Percentiles rank a stretch among this genome's conserved stretches.
These are phyloP conservation scores for Henricia sp. DNA, from an alignment of 53 echinoderm and acorn worm genomes.

Conservation along the genomic window DNA sequence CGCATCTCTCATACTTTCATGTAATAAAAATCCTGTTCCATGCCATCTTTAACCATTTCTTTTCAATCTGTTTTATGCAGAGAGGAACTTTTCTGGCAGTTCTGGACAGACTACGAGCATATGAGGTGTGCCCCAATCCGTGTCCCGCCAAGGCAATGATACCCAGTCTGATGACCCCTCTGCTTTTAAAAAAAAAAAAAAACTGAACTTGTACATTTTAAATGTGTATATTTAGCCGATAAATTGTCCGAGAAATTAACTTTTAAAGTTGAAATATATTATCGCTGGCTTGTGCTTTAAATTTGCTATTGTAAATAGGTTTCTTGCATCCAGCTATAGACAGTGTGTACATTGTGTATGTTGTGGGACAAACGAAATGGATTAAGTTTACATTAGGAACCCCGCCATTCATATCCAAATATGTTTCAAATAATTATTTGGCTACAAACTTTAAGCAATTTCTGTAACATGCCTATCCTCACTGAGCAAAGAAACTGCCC, in stretches of 20 bases:
- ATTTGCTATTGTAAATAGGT: too few relatives aligned
- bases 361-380: too few relatives aligned
- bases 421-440: too few relatives aligned
- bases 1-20: background rate
- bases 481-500: too few relatives aligned
- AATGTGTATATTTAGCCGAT: slow-evolving; percentile 29
- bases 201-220: slow-evolving; percentile 29
- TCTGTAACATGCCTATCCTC: too few relatives aligned
- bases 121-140: slow-evolving; percentile 78
- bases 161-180: background rate
- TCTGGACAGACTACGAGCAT: slow-evolving; percentile 86
- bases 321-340: too few relatives aligned
- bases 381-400: too few relatives aligned
- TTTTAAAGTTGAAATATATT: slow-evolving; percentile 34
- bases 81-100: slow-evolving; percentile 73
- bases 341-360: too few relatives aligned
- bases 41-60: background rate
- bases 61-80: too few relatives aligned
- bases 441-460: too few relatives aligned
- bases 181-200: background rate
- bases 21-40: background rate
- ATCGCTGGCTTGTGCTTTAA: too few relatives aligned
- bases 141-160: slow-evolving; percentile 11
- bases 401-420: too few relatives aligned
- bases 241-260: slow-evolving; percentile 51